phyloP scores from a whole-genome alignment of 2,113 vertebrate species.

The Serranochromis macrocephalus region DNA sequence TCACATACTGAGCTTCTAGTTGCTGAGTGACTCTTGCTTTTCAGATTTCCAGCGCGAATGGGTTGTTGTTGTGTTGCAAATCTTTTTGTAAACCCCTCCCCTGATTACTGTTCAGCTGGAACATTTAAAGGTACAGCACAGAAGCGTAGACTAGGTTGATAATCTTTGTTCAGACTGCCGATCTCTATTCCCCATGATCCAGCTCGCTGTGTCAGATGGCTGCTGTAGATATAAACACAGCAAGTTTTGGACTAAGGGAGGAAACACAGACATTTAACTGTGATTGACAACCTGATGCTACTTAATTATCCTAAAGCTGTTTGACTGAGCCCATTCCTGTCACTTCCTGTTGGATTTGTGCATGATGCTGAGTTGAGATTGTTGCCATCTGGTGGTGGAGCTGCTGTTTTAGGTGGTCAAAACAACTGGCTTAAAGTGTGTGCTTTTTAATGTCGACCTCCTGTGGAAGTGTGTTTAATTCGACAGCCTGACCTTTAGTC shows the following conservation, averaged over 20 bases:
- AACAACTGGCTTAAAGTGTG: not conserved
- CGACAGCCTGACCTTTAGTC: not conserved
- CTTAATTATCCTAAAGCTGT: not conserved
- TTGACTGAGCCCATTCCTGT: not conserved
- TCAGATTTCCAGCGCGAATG: not conserved
- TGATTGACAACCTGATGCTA: not conserved
- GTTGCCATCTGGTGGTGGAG: not conserved
- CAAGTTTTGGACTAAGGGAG: not conserved
- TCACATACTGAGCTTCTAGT: not conserved
- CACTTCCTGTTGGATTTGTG: not conserved
- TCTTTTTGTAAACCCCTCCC: not conserved
- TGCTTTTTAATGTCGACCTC: not conserved
- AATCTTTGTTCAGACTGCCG: not conserved
- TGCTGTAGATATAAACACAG: not conserved
- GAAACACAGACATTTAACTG: not conserved
- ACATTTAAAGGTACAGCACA: not conserved
- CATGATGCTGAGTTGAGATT: not conserved
- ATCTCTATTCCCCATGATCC: not conserved
- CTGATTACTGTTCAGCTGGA: not conserved
- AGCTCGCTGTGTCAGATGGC: not conserved
- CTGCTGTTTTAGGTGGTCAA: not conserved
- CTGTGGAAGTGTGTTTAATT: not conserved
- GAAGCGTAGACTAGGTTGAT: not conserved
- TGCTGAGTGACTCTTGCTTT: not conserved
- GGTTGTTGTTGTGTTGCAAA: not conserved